Conservation (phyloP, 2,888 invertebrate genomes). For the Chymomyza procnemis region DNA sequence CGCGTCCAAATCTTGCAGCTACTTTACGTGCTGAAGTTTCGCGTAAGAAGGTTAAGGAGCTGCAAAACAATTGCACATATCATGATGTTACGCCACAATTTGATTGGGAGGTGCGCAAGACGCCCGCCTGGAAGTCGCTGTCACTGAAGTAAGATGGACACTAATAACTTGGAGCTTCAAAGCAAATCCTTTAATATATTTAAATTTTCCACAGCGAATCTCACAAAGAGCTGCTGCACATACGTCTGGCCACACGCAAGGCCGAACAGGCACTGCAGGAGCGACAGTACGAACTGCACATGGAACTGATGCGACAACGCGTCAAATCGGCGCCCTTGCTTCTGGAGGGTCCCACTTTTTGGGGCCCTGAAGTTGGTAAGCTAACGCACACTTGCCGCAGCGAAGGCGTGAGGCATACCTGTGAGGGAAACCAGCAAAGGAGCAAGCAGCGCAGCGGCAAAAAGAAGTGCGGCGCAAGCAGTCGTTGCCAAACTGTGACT, state of each 20-base stretch:
- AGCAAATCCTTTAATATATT: not conserved
- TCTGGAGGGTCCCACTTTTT: constrained; percentile 75
- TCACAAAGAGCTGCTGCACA: constrained; percentile 74
- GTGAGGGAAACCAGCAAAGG: constrained; percentile 58
- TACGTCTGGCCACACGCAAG: constrained; percentile 76
- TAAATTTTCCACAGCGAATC: constrained; percentile 66
- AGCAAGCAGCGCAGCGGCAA: constrained; percentile 34
- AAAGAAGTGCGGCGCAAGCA: constrained; percentile 40
- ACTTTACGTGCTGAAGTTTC: constrained; percentile 76
- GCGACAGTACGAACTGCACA: constrained; percentile 76
- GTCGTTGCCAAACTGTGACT: constrained; percentile 23
- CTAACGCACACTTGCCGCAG: constrained; percentile 72
- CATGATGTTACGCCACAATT: constrained; percentile 65
- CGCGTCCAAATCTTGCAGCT: constrained; percentile 78
- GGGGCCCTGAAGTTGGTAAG: constrained; percentile 76
- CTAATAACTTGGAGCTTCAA: not conserved
- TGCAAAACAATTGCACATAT: constrained; percentile 71
- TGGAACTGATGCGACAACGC: constrained; percentile 77
- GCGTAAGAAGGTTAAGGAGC: constrained; percentile 72
- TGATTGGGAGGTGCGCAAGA: constrained; percentile 78
- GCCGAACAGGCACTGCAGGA: constrained; percentile 76
- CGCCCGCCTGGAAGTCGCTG: constrained; percentile 78
- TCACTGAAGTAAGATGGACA: constrained; percentile 70
- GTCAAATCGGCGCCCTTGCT: constrained; percentile 77
- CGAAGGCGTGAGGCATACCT: constrained; percentile 66